phyloP scores from a whole-genome alignment of 2,888 invertebrate genomes.

The Malthinus flaveolus region DNA sequence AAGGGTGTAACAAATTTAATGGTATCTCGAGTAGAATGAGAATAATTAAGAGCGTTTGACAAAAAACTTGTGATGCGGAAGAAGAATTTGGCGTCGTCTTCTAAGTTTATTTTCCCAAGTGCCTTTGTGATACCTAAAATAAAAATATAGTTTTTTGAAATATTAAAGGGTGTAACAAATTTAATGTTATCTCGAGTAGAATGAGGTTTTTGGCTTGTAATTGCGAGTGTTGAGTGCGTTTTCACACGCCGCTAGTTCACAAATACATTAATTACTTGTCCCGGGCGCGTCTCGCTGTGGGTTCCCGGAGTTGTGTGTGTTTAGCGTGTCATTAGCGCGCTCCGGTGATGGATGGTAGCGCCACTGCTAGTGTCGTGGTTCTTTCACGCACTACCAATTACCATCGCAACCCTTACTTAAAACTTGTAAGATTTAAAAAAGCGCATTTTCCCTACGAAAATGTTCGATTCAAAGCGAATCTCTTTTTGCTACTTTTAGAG shows the following conservation, averaged over 20 bases:
- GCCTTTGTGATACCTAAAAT: background rate
- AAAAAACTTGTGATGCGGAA: background rate
- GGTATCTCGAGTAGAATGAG: conserved; percentile 16
- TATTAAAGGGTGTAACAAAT: conserved; percentile 20
- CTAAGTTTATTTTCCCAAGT: background rate
- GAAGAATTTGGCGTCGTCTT: background rate
- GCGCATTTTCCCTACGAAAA: background rate
- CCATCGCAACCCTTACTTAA: conserved; percentile 34
- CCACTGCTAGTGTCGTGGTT: conserved; percentile 52
- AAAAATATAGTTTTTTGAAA: background rate
- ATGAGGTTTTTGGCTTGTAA: conserved; percentile 32
- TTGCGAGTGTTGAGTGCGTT: conserved; percentile 45
- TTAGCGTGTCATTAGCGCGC: conserved; percentile 54
- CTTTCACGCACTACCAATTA: conserved; percentile 52
- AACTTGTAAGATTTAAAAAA: conserved; percentile 10
- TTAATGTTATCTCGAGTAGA: conserved; percentile 29
- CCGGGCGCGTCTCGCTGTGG: conserved; percentile 40
- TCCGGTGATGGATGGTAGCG: conserved; percentile 52
- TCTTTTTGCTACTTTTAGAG: background rate
- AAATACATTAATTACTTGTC: conserved; percentile 51
- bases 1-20: conserved; percentile 27
- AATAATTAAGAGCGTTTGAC: background rate
- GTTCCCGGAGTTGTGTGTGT: conserved; percentile 49
- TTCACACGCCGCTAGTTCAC: conserved; percentile 48
- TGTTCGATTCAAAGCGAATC: background rate